phyloP scores from a whole-genome alignment of 2,888 invertebrate species.

The Tetrapedia diversipes region DNA sequence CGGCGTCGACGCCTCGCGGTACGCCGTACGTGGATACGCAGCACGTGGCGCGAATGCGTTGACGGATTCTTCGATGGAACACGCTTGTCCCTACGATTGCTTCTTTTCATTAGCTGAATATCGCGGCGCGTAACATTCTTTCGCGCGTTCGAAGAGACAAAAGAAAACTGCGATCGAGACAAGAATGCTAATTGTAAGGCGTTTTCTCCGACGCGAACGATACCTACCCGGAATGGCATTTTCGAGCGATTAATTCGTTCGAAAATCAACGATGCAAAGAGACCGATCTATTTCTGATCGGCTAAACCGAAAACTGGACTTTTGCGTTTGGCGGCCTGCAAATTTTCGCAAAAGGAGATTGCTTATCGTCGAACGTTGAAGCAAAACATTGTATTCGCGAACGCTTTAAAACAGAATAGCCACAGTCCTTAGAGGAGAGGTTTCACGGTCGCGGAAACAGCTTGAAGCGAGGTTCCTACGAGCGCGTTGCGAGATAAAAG shows the following conservation, averaged over 20 bases:
- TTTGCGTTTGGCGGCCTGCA: too few relatives aligned
- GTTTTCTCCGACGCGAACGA: too few relatives aligned
- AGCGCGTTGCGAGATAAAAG: slow-evolving; percentile 28
- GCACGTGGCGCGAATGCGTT: slow-evolving; percentile 61
- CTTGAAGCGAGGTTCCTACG: background rate
- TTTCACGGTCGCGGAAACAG: background rate
- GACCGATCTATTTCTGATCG: too few relatives aligned
- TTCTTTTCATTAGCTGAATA: slow-evolving; percentile 7
- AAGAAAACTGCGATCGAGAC: too few relatives aligned
- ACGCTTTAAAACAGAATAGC: background rate
- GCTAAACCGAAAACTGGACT: too few relatives aligned
- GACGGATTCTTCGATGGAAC: slow-evolving; percentile 3
- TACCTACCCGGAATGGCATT: too few relatives aligned
- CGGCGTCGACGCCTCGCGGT: slow-evolving; percentile 52
- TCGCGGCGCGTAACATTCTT: background rate
- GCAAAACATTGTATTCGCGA: too few relatives aligned
- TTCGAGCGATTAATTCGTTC: background rate
- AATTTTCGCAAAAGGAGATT: too few relatives aligned
- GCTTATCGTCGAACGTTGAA: too few relatives aligned
- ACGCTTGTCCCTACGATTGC: background rate
- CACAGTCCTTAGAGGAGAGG: too few relatives aligned
- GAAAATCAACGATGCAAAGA: background rate
- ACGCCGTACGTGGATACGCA: slow-evolving; percentile 35
- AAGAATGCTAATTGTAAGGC: too few relatives aligned
- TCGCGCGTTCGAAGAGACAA: too few relatives aligned